phyloP scores from a whole-genome alignment of 2,888 invertebrate genomes.

The Melanargia galathea region DNA sequence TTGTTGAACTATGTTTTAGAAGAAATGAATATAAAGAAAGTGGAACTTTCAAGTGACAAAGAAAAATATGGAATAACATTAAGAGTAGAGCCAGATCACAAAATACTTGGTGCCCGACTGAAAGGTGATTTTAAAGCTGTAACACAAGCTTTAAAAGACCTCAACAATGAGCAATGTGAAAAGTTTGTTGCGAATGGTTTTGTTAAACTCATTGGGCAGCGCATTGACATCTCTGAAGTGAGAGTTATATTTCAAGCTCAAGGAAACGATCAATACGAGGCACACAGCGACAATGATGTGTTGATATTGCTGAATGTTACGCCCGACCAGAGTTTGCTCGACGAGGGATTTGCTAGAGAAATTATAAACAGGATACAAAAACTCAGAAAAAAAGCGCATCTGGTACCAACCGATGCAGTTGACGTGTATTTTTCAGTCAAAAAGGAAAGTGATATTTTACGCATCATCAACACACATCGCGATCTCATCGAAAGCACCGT shows the following conservation, averaged over 20 bases:
- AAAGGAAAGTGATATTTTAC: slow-evolving; percentile 83
- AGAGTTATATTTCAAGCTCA: slow-evolving; percentile 91
- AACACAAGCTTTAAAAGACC: slow-evolving; percentile 88
- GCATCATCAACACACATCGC: slow-evolving; percentile 86
- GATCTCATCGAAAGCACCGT: slow-evolving; percentile 91
- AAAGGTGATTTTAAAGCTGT: slow-evolving; percentile 96
- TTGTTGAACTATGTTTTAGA: slow-evolving; percentile 93
- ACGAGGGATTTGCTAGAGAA: slow-evolving; percentile 97
- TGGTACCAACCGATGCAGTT: slow-evolving; percentile 95
- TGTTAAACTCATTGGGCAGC: slow-evolving; percentile 88
- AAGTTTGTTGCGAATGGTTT: slow-evolving; percentile 86
- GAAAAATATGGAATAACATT: slow-evolving; percentile 94
- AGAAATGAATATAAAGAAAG: slow-evolving; percentile 94
- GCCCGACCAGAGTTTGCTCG: slow-evolving; percentile 93
- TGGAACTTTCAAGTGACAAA: slow-evolving; percentile 94
- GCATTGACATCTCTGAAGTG: slow-evolving; percentile 89
- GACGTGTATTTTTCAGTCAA: slow-evolving; percentile 88
- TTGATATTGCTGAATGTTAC: slow-evolving; percentile 94
- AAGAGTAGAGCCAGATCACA: slow-evolving; percentile 97
- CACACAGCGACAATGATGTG: slow-evolving; percentile 94
- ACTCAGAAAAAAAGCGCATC: slow-evolving; percentile 95
- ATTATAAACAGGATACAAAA: slow-evolving; percentile 98
- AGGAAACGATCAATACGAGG: slow-evolving; percentile 90
- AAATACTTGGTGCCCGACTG: slow-evolving; percentile 92
- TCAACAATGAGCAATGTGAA: slow-evolving; percentile 90